Conservation (phyloP, 2,113 vertebrate genomes). For the Ivindomyrus marchei region DNA sequence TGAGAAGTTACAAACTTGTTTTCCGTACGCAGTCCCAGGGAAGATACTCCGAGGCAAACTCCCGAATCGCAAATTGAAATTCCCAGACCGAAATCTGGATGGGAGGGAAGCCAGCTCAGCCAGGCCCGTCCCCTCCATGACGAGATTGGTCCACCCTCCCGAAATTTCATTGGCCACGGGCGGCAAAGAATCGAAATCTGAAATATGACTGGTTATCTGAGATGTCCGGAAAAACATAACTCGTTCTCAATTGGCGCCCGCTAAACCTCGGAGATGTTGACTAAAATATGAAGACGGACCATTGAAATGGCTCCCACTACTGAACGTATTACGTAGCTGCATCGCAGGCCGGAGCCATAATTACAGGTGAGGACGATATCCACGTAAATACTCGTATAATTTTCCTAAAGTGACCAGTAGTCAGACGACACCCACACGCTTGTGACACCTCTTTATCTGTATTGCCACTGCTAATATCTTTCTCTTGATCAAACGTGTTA, state of each 20-base stretch:
- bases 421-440: not conserved
- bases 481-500: not conserved
- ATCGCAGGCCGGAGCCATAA: not conserved
- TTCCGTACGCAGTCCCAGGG: not conserved
- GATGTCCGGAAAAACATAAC: constrained; percentile 6
- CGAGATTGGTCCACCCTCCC: not conserved
- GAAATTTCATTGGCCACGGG: constrained; percentile 26
- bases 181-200: not conserved
- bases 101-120: constrained; percentile 35
- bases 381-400: not conserved
- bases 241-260: constrained; percentile 24
- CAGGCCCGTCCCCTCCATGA: constrained; percentile 13
- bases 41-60: constrained; percentile 10
- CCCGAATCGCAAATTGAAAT: constrained; percentile 35
- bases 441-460: not conserved
- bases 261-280: constrained; percentile 6
- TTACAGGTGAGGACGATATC: not conserved
- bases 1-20: not conserved
- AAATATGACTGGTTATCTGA: constrained; percentile 10
- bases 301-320: constrained; percentile 32
- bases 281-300: not conserved
- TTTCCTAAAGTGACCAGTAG: not conserved
- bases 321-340: constrained; percentile 6
- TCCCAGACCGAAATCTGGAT: constrained; percentile 38
- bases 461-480: not conserved